phyloP scores from a whole-genome alignment of 2,797 vertebrate genomes.

The Neomorphus geoffroyi region DNA sequence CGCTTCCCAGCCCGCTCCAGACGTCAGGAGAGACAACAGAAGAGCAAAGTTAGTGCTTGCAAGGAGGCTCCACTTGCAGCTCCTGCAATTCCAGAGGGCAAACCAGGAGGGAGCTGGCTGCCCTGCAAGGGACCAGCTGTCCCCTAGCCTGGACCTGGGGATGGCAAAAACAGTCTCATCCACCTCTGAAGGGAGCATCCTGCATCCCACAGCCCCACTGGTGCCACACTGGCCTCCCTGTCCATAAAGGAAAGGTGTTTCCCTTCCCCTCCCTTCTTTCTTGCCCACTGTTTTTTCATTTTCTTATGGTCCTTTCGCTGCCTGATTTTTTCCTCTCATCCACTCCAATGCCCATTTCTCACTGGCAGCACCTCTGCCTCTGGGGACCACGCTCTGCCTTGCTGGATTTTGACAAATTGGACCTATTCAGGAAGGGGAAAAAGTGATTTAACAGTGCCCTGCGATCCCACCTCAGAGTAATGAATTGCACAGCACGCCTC shows the following conservation, averaged over 20 bases:
- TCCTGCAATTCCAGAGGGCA: background rate
- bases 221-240: background rate
- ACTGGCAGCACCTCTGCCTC: fast-evolving
- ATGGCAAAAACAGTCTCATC: background rate
- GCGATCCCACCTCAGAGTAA: background rate
- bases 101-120: background rate
- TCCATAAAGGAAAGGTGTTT: background rate
- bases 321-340: background rate
- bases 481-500: background rate
- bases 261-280: background rate
- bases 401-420: background rate
- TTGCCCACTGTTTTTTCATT: fast-evolving
- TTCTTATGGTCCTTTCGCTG: background rate
- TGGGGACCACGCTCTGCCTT: fast-evolving
- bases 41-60: background rate
- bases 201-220: background rate
- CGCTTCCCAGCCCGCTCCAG: background rate
- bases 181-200: background rate
- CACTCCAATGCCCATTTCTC: background rate
- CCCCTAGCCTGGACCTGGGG: background rate
- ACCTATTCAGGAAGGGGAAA: background rate
- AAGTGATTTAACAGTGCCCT: background rate
- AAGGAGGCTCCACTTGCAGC: background rate
- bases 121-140: background rate
- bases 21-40: background rate